Evolutionary conservation across 2,888 invertebrate species (phyloP).

Genomic region (Drosophila rubida): DNA sequence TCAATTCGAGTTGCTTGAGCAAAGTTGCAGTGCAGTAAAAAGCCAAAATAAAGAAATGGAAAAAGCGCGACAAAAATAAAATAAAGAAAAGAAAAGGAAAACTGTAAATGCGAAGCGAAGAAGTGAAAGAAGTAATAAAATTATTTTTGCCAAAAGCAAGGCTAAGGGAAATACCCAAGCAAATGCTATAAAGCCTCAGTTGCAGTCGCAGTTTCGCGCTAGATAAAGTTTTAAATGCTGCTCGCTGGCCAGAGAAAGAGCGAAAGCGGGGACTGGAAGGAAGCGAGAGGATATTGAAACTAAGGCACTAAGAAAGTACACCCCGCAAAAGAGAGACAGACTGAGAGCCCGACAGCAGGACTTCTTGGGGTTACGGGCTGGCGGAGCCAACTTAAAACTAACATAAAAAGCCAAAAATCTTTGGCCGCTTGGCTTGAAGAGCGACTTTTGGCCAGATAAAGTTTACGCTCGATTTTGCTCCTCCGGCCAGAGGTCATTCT

Average conservation of each 20-base stretch:
- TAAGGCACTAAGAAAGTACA: constrained; percentile 13
- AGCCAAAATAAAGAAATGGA: constrained; percentile 8
- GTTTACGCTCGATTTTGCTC: constrained; percentile 69
- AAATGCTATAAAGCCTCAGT: constrained; percentile 59
- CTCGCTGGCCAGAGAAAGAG: constrained; percentile 6
- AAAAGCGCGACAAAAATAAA: not conserved
- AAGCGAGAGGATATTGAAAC: not conserved
- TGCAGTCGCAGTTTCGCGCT: constrained; percentile 44
- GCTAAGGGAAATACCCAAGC: constrained; percentile 45
- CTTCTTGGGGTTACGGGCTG: not conserved
- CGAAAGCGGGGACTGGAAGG: not conserved
- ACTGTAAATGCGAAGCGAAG: constrained; percentile 33
- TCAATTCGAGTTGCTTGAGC: constrained; percentile 20
- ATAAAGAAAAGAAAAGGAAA: not conserved
- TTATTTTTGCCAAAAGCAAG: constrained; percentile 68
- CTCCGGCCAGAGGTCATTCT: constrained; percentile 15
- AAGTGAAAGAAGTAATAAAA: constrained; percentile 78
- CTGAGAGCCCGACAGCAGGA: constrained; percentile 7
- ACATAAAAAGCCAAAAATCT: constrained; percentile 71
- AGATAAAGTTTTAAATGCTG: constrained; percentile 79
- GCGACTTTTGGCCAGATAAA: constrained; percentile 44
- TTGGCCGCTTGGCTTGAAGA: constrained; percentile 43
- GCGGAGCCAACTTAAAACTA: constrained; percentile 65
- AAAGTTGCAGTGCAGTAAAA: constrained; percentile 25
- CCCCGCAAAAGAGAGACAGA: not conserved